Base-by-base conservation (phyloP, 1,140 invertebrate species). In the Trachelipus rathkii region DNA sequence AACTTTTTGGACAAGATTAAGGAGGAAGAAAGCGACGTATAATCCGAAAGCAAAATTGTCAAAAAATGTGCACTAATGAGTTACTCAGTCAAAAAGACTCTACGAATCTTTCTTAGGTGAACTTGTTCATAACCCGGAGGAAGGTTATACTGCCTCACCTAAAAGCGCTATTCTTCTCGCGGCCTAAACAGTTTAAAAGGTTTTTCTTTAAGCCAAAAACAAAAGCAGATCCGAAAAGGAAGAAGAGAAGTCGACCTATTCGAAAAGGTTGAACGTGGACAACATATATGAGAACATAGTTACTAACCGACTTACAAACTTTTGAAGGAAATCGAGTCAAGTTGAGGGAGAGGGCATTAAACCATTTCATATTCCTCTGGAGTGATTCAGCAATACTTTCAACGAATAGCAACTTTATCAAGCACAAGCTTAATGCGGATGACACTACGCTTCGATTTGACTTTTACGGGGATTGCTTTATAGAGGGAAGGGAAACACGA, bases 311-410 rank as follows among this genome's bases (percentile, higher is more conserved):
- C 69, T 46, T 77, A 15, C 77, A 78, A 67, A 81, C 78, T 72
- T 69, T 81, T 46, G 66, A 77, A 15, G 33, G 75, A 10, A 81
- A 81, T 53, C 45, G 80, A 24, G 77, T 75, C 11, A 81, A 77
- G 24, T 67, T 81, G 77, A 81, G 43, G 77, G 73, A 21, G 71
- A 75, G 9, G 81, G 81, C 23, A 80, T 82, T 23, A 67, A 60
- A 23, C 82, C 82, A 82, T 82, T 66, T 76, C 76, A 4, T 82
- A 23, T 82, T 82, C 74, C 73, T 82, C n/a, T 82, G 82, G 82
- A 81, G 78, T 44, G 82, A 80, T n/a, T 60, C 50, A 2, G 50
- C 50, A 13, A 8, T 60, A 15, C 19, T 60, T 13, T 60, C 50
- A 19, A 8, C 50, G 2, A 60, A 60, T n/a, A 60, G 50, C 50